Conservation (phyloP, 2,113 vertebrate genomes). For the Leptodactylus fuscus region DNA sequence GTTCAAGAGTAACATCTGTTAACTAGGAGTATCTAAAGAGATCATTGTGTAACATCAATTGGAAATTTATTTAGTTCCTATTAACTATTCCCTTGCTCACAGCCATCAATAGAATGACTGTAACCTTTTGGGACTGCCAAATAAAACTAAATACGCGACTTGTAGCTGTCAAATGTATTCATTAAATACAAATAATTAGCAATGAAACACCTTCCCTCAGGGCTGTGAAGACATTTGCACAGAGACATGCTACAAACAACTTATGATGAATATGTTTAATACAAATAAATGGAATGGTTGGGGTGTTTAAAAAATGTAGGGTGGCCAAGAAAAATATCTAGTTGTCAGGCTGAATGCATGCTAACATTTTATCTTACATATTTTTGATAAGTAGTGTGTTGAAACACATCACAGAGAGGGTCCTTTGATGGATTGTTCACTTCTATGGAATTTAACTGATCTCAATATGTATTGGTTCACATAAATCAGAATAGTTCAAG, state of each 20-base stretch:
- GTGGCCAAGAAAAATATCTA: slow-evolving; percentile 30
- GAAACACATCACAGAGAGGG: neutral
- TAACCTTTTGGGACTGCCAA: neutral
- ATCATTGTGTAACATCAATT: neutral
- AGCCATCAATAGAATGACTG: neutral
- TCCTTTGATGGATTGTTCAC: neutral
- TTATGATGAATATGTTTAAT: neutral
- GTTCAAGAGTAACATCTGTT: neutral
- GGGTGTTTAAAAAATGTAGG: neutral
- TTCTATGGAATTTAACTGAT: too few species aligned
- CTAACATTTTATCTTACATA: neutral
- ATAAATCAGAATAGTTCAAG: too few species aligned
- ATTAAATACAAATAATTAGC: slow-evolving; percentile 22
- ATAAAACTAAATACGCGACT: neutral
- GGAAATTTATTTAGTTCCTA: neutral
- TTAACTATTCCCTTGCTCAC: neutral
- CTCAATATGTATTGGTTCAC: too few species aligned
- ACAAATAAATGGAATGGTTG: neutral
- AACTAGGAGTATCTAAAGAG: neutral
- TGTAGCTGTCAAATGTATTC: slow-evolving; percentile 23
- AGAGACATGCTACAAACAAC: neutral
- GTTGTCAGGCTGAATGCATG: neutral
- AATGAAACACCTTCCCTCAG: neutral
- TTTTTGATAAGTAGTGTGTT: neutral
- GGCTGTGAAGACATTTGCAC: neutral